Evolutionary conservation across 2,888 invertebrate genomes (phyloP).

Genomic region (Lycocerus yunnanus): DNA sequence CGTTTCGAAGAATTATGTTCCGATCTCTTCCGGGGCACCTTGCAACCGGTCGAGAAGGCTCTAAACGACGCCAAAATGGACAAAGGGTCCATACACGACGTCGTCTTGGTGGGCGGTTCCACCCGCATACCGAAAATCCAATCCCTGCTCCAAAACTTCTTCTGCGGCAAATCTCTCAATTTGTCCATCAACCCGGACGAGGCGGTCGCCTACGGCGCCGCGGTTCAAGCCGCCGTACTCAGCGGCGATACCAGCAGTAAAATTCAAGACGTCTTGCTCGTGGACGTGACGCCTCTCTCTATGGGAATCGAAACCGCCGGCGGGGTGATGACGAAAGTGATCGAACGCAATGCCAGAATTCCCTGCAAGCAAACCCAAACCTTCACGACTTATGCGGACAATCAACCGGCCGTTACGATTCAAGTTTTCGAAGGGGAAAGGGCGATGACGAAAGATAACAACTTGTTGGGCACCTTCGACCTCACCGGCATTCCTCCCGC

Average conservation of each 20-base stretch:
- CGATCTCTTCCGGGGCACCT: constrained; percentile 71
- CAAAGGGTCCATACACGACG: constrained; percentile 75
- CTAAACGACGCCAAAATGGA: constrained; percentile 78
- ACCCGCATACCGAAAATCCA: constrained; percentile 82
- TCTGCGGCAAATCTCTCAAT: constrained; percentile 61
- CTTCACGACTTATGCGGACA: constrained; percentile 72
- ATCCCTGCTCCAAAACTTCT: constrained; percentile 73
- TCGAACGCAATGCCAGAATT: constrained; percentile 62
- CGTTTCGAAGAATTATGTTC: constrained; percentile 77
- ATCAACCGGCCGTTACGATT: constrained; percentile 64
- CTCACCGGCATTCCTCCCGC: constrained; percentile 72
- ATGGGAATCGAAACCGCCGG: constrained; percentile 79
- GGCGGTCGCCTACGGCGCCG: constrained; percentile 53
- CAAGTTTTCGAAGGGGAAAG: constrained; percentile 61
- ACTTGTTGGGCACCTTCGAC: constrained; percentile 68
- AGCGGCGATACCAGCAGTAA: constrained; percentile 63
- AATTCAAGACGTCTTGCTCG: constrained; percentile 74
- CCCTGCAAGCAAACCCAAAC: constrained; percentile 62
- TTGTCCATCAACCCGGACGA: constrained; percentile 53
- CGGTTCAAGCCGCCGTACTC: constrained; percentile 50
- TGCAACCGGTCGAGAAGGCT: constrained; percentile 76
- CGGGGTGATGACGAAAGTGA: constrained; percentile 75
- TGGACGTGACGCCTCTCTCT: constrained; percentile 67
- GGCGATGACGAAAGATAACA: constrained; percentile 80
- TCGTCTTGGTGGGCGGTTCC: constrained; percentile 82